Base-by-base conservation (phyloP, 2,888 invertebrate genomes). In the Mactromeris polynyma region DNA sequence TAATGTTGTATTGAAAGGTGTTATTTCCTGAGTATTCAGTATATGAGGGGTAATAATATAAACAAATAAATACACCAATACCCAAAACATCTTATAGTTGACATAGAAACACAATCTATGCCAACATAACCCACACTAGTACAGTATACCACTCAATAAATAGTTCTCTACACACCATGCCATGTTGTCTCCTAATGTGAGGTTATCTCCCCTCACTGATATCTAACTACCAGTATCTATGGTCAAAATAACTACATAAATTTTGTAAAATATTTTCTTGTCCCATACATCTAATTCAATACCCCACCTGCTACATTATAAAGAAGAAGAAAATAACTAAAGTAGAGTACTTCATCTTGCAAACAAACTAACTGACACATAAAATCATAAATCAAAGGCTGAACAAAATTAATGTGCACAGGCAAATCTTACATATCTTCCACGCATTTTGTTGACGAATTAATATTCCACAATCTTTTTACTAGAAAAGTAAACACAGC, bases 1-100 rank as follows among this genome's bases (percentile, higher is more conserved):
- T n/a, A 64, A 26, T 26, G 4, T 64, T 26, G 6, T 6, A 21
- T 64, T 21, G 4, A 64, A 64, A 64, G 2, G 11, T 64, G 58
- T 64, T 64, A 64, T n/a, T 64, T 64, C 26, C 58, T 0, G 58
- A 64, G n/a, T 64, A 64, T n/a, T 64, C 1, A 26, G 2, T n/a
- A 64, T 64, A 64, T 64, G 26, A 64, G 58, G 58, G 58, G 26
- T 64, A 64, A 26, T n/a, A 64, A 64, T 64, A 64, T 64, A 26
- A 64, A 64, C 58, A 64, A 64, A 26, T 64, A 64, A 64, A 64
- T 64, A 64, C 26, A 64, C 58, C 58, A 64, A 6, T 9, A 9
- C 58, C 58, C 58, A 1, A 64, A 64, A 64, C 11, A n/a, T 64
- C 11, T 64, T n/a, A 58, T 7, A 3, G 6, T 19, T 64, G n/a